These are phyloP conservation scores for Andrena hattorfiana DNA, from an alignment of 2,888 invertebrate genomes.

Conservation along the genomic window DNA sequence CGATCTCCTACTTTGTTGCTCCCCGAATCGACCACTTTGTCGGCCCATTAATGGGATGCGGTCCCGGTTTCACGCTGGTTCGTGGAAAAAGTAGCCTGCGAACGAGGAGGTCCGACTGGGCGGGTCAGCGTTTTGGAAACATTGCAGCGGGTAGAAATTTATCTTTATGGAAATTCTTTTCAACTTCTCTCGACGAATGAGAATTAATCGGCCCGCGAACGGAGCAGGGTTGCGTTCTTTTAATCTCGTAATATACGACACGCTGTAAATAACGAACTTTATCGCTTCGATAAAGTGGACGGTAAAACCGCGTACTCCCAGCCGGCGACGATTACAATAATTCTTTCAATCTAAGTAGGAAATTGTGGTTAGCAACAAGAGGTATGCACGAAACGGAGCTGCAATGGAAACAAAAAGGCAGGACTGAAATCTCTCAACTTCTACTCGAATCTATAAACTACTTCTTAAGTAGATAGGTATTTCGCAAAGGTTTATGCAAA, in stretches of 20 bases:
- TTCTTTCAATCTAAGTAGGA: conserved; percentile 18
- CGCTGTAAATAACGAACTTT: conserved; percentile 48
- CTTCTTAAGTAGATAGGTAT: no score
- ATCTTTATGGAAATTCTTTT: conserved; percentile 55
- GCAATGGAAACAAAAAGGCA: no score
- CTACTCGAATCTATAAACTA: no score
- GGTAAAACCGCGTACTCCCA: neutral
- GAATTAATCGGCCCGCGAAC: conserved; percentile 24
- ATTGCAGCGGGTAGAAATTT: conserved; percentile 39
- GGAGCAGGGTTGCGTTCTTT: conserved; percentile 8
- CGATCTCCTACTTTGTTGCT: conserved; percentile 39
- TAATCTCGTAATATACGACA: conserved; percentile 41
- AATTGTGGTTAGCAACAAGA: neutral
- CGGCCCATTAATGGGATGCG: conserved; percentile 39
- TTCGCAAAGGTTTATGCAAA: no score
- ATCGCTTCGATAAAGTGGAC: conserved; percentile 46
- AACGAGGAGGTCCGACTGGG: conserved; percentile 5
- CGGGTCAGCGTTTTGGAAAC: conserved; percentile 38
- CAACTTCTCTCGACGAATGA: conserved; percentile 19
- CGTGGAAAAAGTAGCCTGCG: conserved; percentile 21
- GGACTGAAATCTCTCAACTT: no score
- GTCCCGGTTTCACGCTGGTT: conserved; percentile 38
- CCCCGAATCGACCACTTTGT: conserved; percentile 38
- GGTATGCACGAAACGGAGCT: no score
- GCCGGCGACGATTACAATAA: conserved; percentile 26